Percentiles rank a stretch among this genome's conserved stretches.
phyloP scores from a whole-genome alignment of 2,113 vertebrate genomes.

The Rhynchopsitta pachyrhyncha region DNA sequence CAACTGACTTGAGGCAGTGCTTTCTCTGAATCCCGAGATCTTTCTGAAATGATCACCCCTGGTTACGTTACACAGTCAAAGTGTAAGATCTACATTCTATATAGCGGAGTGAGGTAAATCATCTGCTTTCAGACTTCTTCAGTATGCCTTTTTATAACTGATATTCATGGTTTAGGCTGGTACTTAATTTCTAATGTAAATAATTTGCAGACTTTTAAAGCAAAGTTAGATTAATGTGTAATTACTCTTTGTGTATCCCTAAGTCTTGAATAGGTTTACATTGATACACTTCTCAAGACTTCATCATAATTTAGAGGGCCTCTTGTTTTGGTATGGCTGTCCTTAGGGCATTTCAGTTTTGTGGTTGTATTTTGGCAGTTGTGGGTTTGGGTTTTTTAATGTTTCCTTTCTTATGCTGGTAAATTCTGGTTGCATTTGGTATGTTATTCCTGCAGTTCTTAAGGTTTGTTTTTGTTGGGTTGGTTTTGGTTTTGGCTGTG shows the following conservation, averaged over 20 bases:
- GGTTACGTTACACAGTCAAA: neutral
- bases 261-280: neutral
- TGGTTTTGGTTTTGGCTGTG: neutral
- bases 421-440: neutral
- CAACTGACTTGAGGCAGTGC: neutral
- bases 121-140: neutral
- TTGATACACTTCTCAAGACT: neutral
- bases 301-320: neutral
- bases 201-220: neutral
- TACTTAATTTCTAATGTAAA: neutral
- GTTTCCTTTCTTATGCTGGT: neutral
- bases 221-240: neutral
- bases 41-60: neutral
- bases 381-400: neutral
- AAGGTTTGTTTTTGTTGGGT: neutral
- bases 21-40: neutral
- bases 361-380: neutral
- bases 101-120: neutral
- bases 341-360: neutral
- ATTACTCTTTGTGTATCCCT: neutral
- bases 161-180: neutral
- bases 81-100: neutral
- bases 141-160: neutral
- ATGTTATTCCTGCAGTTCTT: neutral
- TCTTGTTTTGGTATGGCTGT: neutral